Base-by-base conservation (phyloP, 2,888 invertebrate genomes). In the Leptopilina syphax region DNA sequence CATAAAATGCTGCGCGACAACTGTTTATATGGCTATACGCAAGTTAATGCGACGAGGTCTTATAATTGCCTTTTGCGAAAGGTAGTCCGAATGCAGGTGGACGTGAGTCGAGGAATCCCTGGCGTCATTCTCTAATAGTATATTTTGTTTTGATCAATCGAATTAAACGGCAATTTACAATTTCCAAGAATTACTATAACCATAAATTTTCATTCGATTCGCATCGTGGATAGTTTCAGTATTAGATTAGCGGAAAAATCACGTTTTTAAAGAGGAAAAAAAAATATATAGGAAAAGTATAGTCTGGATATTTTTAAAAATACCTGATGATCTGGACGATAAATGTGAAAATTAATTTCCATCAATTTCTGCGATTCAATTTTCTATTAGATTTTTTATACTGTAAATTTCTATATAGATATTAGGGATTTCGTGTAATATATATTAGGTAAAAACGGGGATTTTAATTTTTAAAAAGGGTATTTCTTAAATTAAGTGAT, bases 31-130 rank as follows among this genome's bases (percentile, higher is more conserved):
- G 84, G 86, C 78, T 67, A 10, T 50, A 34, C 34, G 85, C 82
- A 82, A 81, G 79, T 85, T 50, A 83, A 84, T 82, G 84, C 80
- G 83, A 79, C 84, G 85, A 85, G 84, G 84, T 86, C 84, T 82
- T 83, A 84, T 84, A 86, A 86, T 85, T 84, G 81, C 82, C 84
- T 86, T 86, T 87, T 85, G 84, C 84, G 81, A 85, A 85, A 84
- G 82, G 77, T 77, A 80, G 79, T n/a, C 27, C 27, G 50, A 73
- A 41, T 70, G 73, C 65, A 81, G 80, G 79, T 82, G 81, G 76
- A 80, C 70, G 44, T 68, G 76, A 73, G 77, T 73, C 70, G 70
- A 54, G 70, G 70, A 73, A 73, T 73, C 70, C 54, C 54, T 73
- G 54, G 70, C 54, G 54, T 73, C 34, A 57, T 70, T 34, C 27